phyloP scores from a whole-genome alignment of 1,140 invertebrate genomes.

The Plectrocnemia conspersa region DNA sequence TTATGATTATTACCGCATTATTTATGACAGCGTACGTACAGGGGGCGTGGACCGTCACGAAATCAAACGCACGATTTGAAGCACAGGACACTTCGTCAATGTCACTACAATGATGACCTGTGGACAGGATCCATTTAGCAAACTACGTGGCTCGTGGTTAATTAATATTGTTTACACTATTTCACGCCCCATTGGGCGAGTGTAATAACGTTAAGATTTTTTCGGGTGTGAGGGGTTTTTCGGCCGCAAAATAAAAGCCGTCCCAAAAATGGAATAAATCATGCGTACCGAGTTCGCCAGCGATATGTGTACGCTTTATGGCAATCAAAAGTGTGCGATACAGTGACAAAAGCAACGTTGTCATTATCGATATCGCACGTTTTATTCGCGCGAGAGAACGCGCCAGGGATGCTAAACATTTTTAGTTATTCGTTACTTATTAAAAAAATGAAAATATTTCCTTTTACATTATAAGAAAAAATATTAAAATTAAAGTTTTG shows the following conservation, averaged over 20 bases:
- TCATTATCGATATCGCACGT: conserved; percentile 2
- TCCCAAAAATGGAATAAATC: too few species aligned
- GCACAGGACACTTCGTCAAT: conserved; percentile 23
- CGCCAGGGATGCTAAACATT: not conserved
- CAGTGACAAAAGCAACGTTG: not conserved
- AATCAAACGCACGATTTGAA: conserved; percentile 30
- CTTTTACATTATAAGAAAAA: too few species aligned
- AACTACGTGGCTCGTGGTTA: too few species aligned
- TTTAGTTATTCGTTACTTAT: too few species aligned
- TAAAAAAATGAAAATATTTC: too few species aligned
- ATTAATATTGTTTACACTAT: too few species aligned
- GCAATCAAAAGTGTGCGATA: not conserved
- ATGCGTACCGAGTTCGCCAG: too few species aligned
- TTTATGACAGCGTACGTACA: conserved; percentile 13
- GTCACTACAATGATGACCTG: conserved; percentile 28
- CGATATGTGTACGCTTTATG: not conserved
- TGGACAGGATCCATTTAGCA: conserved; percentile 28
- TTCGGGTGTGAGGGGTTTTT: too few species aligned
- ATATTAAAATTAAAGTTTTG: too few species aligned
- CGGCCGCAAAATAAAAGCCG: too few species aligned
- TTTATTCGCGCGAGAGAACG: not conserved
- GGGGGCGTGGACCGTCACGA: conserved; percentile 25
- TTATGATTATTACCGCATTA: conserved; percentile 19
- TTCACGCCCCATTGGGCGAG: too few species aligned
- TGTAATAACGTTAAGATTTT: too few species aligned